Conservation (phyloP, 2,797 vertebrate genomes). For the Smutsia gigantea region DNA sequence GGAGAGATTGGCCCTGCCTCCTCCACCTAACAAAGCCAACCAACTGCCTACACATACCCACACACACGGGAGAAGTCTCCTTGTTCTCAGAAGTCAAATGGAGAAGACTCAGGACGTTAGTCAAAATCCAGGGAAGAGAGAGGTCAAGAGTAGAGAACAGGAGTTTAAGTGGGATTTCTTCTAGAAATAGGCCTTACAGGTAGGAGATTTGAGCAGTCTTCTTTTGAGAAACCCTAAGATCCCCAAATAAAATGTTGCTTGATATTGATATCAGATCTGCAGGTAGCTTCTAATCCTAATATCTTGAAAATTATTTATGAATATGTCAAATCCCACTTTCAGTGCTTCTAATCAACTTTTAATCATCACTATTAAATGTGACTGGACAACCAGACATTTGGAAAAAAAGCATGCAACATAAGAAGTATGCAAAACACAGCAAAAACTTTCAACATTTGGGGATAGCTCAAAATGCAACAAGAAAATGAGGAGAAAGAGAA, state of each 20-base stretch:
- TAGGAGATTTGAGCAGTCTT: neutral
- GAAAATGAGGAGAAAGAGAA: neutral
- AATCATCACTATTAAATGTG: neutral
- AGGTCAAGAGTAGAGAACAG: neutral
- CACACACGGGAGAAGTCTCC: neutral
- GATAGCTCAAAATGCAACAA: neutral
- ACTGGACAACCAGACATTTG: neutral
- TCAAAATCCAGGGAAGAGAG: neutral
- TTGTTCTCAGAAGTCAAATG: neutral
- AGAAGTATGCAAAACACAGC: neutral
- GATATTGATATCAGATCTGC: neutral
- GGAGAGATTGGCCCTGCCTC: neutral
- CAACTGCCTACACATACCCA: neutral
- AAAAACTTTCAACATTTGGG: neutral
- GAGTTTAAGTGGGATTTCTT: neutral
- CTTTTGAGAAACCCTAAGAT: neutral
- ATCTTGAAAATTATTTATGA: neutral
- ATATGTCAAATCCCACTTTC: neutral
- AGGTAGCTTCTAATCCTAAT: neutral
- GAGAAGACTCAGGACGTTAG: neutral
- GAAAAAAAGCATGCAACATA: neutral
- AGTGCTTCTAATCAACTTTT: neutral
- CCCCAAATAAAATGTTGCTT: neutral
- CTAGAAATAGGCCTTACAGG: neutral
- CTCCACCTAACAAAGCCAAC: neutral